phyloP scores from a whole-genome alignment of 2,888 invertebrate species.

The Perizoma affinitatum region DNA sequence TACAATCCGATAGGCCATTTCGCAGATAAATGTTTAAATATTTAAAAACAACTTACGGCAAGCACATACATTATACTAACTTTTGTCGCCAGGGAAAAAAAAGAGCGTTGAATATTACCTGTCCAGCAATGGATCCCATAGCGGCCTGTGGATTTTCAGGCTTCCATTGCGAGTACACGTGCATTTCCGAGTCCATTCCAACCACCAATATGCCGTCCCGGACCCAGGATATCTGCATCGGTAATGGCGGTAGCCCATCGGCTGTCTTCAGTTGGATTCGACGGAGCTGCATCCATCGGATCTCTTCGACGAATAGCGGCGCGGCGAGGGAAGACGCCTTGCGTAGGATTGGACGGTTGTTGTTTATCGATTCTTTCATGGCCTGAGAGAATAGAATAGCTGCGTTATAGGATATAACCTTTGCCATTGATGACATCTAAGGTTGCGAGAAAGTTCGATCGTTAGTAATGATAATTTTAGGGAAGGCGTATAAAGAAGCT shows the following conservation, averaged over 20 bases:
- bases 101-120: constrained; percentile 47
- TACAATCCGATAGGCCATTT: no score
- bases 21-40: no score
- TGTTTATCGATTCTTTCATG: constrained; percentile 93
- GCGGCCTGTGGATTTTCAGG: constrained; percentile 81
- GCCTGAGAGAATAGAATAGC: constrained; percentile 68
- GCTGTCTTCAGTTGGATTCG: constrained; percentile 96
- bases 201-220: constrained; percentile 98
- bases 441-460: no score
- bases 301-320: constrained; percentile 95
- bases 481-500: no score
- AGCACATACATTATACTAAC: no score
- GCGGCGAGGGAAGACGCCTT: constrained; percentile 96
- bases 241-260: constrained; percentile 97
- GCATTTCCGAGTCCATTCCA: constrained; percentile 99
- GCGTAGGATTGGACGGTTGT: constrained; percentile 92
- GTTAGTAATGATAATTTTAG: no score
- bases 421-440: no score
- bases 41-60: no score
- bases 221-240: constrained; percentile 99
- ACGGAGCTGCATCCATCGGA: constrained; percentile 97
- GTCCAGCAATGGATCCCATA: constrained; percentile 55
- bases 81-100: no score
- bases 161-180: constrained; percentile 99
- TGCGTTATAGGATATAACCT: no score